Evolutionary conservation across 2,797 vertebrate genomes (phyloP), one percentile per base, ranked within the genome.

Genomic region (Phalloptychus januarius): DNA sequence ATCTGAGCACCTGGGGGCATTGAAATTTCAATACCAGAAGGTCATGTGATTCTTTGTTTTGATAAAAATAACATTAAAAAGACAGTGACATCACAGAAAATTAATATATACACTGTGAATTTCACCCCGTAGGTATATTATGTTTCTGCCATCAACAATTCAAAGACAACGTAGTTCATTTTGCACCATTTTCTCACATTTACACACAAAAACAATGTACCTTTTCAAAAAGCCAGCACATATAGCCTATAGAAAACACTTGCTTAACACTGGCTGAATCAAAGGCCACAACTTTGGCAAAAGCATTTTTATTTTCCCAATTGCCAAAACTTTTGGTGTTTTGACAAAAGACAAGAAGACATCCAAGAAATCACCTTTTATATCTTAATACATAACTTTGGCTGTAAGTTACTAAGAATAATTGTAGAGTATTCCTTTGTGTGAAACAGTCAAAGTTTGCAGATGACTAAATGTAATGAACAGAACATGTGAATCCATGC

Each of bases 291-390:
- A 90, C 87, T 88, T 89, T 75, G 81, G 76, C 77, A 81, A 79
- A 85, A 75, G 84, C 90, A 82, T 91, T 91, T 86, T 91, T 28
- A n/a, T 91, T 90, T 86, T 87, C 89, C 79, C 84, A 87, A 87
- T 91, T 85, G 83, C 84, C 88, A 90, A 91, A 88, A 89, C 86
- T 79, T 88, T 92, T 92, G 81, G 72, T 79, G 89, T 86, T n/a
- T n/a, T n/a, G n/a, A n/a, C n/a, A n/a, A 91, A 90, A 85, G 77
- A 86, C 87, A 85, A 91, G 79, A 81, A 88, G 84, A 92, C 91
- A 89, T 92, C 88, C 87, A 82, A 91, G n/a, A n/a, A n/a, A n/a
- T 87, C 85, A 83, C 85, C 91, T 84, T 85, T 87, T 86, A 83
- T 93, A 91, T 89, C 85, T 86, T 88, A 87, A 93, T 85, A 85